Conservation (phyloP, 2,113 vertebrate genomes). For the Ornithorhynchus anatinus region DNA sequence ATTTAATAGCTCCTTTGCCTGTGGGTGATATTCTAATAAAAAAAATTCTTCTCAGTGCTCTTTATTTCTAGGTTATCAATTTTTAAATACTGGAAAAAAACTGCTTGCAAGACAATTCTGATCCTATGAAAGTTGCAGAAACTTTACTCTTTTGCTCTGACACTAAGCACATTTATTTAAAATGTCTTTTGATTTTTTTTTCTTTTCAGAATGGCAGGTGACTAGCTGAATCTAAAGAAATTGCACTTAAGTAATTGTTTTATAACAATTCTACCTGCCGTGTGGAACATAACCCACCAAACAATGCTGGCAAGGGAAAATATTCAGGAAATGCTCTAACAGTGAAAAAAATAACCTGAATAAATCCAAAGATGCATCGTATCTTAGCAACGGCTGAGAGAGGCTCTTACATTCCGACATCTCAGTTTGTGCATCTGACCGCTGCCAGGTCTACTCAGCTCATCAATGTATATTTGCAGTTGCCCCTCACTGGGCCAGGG, state of each 20-base stretch:
- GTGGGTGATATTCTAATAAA: conserved; percentile 63
- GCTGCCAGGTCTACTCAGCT: background rate
- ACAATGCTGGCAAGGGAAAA: conserved; percentile 45
- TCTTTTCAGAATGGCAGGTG: conserved; percentile 58
- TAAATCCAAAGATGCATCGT: conserved; percentile 47
- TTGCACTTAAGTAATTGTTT: conserved; percentile 58
- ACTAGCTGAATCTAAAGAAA: conserved; percentile 42
- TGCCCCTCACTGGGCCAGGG: background rate
- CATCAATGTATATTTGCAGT: background rate
- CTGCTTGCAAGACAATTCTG: conserved; percentile 63
- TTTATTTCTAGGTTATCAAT: conserved; percentile 69
- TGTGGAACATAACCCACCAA: conserved; percentile 63
- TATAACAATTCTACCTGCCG: conserved; percentile 66
- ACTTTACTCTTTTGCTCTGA: conserved; percentile 43
- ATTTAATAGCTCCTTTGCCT: conserved; percentile 52
- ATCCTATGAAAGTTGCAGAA: conserved; percentile 52
- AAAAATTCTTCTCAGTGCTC: conserved; percentile 27
- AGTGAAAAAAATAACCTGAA: conserved; percentile 50
- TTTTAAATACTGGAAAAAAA: conserved; percentile 69
- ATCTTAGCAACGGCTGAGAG: conserved; percentile 65
- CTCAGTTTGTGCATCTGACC: background rate
- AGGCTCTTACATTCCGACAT: conserved; percentile 45
- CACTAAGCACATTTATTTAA: conserved; percentile 61
- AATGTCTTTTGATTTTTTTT: conserved; percentile 62
- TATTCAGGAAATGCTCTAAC: conserved; percentile 63